Evolutionary conservation across 2,113 vertebrate genomes (phyloP).

Genomic region (Haliaeetus leucogaster): DNA sequence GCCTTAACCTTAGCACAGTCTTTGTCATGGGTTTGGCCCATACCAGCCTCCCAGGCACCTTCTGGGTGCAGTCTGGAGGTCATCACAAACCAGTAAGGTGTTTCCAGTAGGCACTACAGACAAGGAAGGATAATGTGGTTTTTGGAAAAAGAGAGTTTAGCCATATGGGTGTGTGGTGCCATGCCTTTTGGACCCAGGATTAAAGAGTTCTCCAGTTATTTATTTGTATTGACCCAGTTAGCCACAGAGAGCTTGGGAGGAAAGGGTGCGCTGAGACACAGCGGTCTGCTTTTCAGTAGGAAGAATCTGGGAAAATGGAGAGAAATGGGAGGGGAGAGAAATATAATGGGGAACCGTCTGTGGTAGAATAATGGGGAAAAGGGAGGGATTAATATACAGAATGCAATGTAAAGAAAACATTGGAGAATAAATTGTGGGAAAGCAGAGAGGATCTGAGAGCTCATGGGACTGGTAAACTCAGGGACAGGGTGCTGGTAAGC

Average conservation of each 20-base stretch:
- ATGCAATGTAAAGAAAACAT: background rate
- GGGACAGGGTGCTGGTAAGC: background rate
- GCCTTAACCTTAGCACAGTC: background rate
- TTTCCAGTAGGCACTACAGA: background rate
- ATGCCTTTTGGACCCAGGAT: background rate
- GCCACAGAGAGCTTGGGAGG: background rate
- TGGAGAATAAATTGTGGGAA: background rate
- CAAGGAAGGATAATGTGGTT: background rate
- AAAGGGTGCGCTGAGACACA: background rate
- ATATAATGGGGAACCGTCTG: background rate
- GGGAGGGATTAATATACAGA: background rate
- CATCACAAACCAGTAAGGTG: background rate
- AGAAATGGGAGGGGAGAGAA: background rate
- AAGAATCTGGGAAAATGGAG: background rate
- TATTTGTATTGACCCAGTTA: background rate
- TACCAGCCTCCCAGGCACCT: background rate
- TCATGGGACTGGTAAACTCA: background rate
- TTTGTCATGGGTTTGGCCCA: background rate
- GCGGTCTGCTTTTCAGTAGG: background rate
- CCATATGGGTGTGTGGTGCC: background rate
- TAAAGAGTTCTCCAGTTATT: background rate
- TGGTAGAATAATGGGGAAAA: background rate
- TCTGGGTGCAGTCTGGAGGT: background rate
- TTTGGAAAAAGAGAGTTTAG: background rate
- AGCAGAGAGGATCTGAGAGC: background rate